Evolutionary conservation across 2,888 invertebrate species (phyloP), one percentile per base, ranked within the genome.

Genomic region (Acrobasis consociella): DNA sequence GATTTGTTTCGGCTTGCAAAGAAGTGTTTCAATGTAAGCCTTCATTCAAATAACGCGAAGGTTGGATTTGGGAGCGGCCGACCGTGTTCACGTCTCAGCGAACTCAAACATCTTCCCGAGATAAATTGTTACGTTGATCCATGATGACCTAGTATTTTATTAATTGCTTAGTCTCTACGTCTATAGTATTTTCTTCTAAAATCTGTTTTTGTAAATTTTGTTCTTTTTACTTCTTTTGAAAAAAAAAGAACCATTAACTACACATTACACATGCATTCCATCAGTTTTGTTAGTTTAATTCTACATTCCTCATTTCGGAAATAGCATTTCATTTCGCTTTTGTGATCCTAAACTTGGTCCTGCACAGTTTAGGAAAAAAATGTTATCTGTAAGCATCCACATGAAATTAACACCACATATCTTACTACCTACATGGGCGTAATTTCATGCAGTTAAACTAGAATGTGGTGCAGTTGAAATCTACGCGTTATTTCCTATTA

Each of bases 1-100:
- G 84, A 78, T 88, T 88, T 89, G 85, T 90, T 90, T 89, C 82
- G 83, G 81, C 68, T 73, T 76, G 83, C 80, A 85, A 85, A 89
- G 87, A 89, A 88, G 84, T 86, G 84, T 86, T 87, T 82, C 85
- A 83, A 81, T 84, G 81, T 87, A 82, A 86, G 85, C 83, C 82
- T 85, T 86, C 83, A 81, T 85, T 88, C 81, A 80, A 85, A 84
- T 85, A 84, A 85, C 80, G 75, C 76, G 77, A 82, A 84, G 84
- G 81, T 85, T 74, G 81, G 81, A 82, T 86, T 88, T 87, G 76
- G 75, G 75, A 76, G 74, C 79, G 76, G 74, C 78, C 79, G 76
- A 72, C 76, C 78, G 77, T 76, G 73, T 86, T 89, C 76, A 82
- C 84, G 83, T 79, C 74, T 80, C 85, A 74, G 73, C 80, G 81